Base-by-base conservation (phyloP, 92 coral and sea anemone species). In the Heliopora coerulea region DNA sequence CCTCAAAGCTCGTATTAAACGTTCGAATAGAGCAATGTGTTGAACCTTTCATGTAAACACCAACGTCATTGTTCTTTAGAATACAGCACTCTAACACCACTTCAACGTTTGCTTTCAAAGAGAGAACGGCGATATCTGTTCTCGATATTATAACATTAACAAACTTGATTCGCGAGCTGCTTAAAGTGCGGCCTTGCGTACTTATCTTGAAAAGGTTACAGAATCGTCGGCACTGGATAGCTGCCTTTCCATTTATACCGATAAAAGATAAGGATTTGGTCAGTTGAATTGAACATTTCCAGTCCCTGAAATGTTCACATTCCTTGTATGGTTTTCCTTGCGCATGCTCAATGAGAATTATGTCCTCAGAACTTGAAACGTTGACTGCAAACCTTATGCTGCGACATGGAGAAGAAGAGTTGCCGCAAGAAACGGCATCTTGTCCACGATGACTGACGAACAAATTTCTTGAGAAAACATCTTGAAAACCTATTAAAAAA, bases 321-420 rank as follows among this genome's bases (percentile, higher is more conserved):
- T 60, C 66, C n/a, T 30, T 60, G 23, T 60, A 60, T n/a, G 66
- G 41, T 39, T 60, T 33, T 24, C 26, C 25, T 60, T 21, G 13
- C 13, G 35, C 66, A 60, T 60, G 23, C 2, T 60, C 41, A 28
- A 60, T 19, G 23, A 60, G 41, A 28, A 60, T 60, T 24, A 39
- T 29, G 19, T 60, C 66, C 35, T 39, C 66, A 30, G 3, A 33
- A 28, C 17, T 8, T 60, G 66, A 60, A 24, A 60, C 29, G 35
- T 60, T 60, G 23, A 60, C 66, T 24, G 66, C 66, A 60, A 60
- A 60, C 29, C 41, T 27, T 33, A 60, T 29, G 29, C 35, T 60
- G 31, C 35, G 31, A 11, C 66, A 60, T 18, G 66, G 66, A 5
- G 39, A 60, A 2, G 35, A 60, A 0, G 23, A 60, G 31, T 60